phyloP scores from a whole-genome alignment of 1,140 invertebrate species.

The Zaprionus ornatus region DNA sequence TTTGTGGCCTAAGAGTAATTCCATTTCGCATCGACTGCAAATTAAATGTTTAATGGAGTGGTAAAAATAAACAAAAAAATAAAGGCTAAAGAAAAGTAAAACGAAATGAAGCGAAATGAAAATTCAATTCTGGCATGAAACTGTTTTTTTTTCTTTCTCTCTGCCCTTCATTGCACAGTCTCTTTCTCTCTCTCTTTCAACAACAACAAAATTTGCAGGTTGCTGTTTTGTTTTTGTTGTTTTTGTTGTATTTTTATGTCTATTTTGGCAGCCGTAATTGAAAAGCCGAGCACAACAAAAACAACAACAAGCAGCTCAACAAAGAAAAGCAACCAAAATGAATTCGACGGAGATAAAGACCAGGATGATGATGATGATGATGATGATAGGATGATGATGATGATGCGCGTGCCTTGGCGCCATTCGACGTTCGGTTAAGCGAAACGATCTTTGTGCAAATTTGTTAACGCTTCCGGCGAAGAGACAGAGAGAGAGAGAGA shows the following conservation, averaged over 20 bases:
- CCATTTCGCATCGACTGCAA: not conserved
- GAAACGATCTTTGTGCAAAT: slow-evolving; percentile 53
- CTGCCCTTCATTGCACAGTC: not conserved
- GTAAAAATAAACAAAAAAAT: not conserved
- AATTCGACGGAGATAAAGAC: slow-evolving; percentile 18
- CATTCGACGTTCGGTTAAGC: slow-evolving; percentile 41
- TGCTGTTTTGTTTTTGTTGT: not conserved
- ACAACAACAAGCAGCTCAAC: slow-evolving; percentile 23
- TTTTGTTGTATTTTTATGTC: not conserved
- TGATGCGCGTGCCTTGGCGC: slow-evolving; percentile 72
- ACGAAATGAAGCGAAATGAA: not conserved
- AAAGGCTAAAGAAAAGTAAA: not conserved
- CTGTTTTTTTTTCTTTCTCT: not conserved
- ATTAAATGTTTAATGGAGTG: not conserved
- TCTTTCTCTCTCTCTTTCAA: not conserved
- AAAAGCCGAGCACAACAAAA: slow-evolving; percentile 23
- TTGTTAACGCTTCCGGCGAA: slow-evolving; percentile 69
- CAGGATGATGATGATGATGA: slow-evolving; percentile 23
- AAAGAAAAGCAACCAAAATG: slow-evolving; percentile 31
- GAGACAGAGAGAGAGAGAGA: not conserved
- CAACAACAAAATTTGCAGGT: slow-evolving; percentile 12
- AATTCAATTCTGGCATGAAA: not conserved
- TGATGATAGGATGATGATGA: slow-evolving; percentile 54
- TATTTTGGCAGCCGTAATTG: slow-evolving; percentile 45
- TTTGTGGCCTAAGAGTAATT: not conserved